A percentile compares a stretch with the other conserved stretches of the same genome.
These are phyloP conservation scores for Philonicus albiceps DNA, from an alignment of 2,888 invertebrate genomes.

Conservation along the genomic window DNA sequence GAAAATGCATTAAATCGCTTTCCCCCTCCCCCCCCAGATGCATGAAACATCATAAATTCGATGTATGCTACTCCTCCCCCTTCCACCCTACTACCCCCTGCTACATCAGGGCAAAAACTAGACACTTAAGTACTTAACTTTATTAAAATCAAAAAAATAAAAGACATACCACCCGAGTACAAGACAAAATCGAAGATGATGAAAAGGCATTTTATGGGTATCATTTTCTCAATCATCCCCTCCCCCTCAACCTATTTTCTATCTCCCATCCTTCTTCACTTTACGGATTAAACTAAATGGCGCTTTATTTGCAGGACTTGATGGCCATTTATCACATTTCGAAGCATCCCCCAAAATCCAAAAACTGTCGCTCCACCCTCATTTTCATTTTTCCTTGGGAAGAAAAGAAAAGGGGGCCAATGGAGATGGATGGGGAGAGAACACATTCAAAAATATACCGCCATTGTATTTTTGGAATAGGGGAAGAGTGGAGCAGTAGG, in stretches of 20 bases:
- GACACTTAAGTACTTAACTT: neutral
- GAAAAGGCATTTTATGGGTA: neutral
- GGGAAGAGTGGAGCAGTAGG: too few species aligned
- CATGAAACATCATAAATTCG: too few species aligned
- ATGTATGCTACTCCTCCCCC: too few species aligned
- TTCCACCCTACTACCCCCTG: too few species aligned
- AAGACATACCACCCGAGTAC: too few species aligned
- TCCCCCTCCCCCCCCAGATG: too few species aligned
- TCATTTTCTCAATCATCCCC: neutral
- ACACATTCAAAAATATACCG: too few species aligned
- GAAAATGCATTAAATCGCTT: too few species aligned
- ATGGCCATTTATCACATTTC: constrained; percentile 17
- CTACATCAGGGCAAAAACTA: neutral
- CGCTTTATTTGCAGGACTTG: neutral
- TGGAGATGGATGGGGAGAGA: too few species aligned
- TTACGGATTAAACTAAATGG: neutral
- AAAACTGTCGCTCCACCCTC: neutral
- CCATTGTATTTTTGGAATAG: too few species aligned
- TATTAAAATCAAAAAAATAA: neutral
- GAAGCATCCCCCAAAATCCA: neutral
- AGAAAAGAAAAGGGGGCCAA: too few species aligned
- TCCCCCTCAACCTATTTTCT: neutral
- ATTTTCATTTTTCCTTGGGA: neutral
- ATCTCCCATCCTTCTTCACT: neutral
- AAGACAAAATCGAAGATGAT: neutral